Conservation (phyloP, 1,140 invertebrate genomes). For the Megalonaias nervosa region DNA sequence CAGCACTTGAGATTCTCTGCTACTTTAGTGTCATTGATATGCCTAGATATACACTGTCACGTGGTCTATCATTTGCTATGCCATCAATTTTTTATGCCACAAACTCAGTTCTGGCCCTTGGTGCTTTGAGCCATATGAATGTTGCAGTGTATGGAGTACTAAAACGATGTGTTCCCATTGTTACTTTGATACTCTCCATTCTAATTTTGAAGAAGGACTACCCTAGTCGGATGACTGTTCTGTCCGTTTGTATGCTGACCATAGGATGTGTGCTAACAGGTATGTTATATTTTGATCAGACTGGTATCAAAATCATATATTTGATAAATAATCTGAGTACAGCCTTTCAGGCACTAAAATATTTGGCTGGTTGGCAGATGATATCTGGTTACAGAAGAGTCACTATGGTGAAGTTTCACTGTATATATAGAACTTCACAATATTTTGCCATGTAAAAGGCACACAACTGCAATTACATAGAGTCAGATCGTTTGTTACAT, state of each 20-base stretch:
- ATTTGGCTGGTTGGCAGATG: neutral
- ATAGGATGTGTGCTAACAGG: conserved; percentile 73
- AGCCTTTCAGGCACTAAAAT: neutral
- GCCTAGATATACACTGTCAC: conserved; percentile 64
- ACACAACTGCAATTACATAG: neutral
- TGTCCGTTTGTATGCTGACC: conserved; percentile 69
- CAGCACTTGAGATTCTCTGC: conserved; percentile 60
- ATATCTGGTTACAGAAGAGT: neutral
- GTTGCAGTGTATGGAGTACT: conserved; percentile 75
- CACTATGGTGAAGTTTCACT: neutral
- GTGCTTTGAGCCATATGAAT: conserved; percentile 74
- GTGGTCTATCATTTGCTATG: conserved; percentile 67
- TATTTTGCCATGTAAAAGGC: neutral
- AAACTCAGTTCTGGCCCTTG: conserved; percentile 71
- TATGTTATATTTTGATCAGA: conserved; percentile 45
- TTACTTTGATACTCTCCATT: conserved; percentile 71
- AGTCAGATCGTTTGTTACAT: too few relatives aligned
- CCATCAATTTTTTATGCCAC: conserved; percentile 73
- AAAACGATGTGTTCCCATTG: conserved; percentile 73
- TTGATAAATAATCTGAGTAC: neutral
- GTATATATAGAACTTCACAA: neutral
- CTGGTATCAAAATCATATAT: too few relatives aligned
- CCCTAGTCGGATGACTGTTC: conserved; percentile 65
- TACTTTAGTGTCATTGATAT: conserved; percentile 60
- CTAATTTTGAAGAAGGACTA: conserved; percentile 68